Evolutionary conservation across 2,888 invertebrate genomes (phyloP).

Genomic region (Bombylius major): DNA sequence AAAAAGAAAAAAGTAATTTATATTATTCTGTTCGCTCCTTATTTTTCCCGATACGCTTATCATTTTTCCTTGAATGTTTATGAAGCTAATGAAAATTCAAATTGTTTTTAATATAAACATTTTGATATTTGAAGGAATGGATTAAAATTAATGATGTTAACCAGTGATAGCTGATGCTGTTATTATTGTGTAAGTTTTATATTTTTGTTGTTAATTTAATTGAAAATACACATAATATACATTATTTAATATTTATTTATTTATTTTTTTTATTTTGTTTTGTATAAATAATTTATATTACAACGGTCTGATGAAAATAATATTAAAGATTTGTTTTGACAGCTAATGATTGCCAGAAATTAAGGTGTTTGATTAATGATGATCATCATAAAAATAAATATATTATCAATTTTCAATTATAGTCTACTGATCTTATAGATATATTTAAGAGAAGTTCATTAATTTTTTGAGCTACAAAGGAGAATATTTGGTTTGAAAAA

Average conservation of each 20-base stretch:
- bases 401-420: background rate
- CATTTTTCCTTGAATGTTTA: too few species aligned
- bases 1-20: background rate
- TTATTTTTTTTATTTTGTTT: too few species aligned
- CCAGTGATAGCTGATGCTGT: slow-evolving; percentile 6
- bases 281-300: slow-evolving; percentile 19
- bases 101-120: slow-evolving; percentile 12
- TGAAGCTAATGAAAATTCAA: background rate
- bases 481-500: too few species aligned
- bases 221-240: too few species aligned
- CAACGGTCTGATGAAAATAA: slow-evolving; percentile 30
- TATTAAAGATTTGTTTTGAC: slow-evolving; percentile 34
- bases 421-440: too few species aligned
- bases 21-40: background rate
- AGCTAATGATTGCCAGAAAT: slow-evolving; percentile 19
- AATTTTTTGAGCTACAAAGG: too few species aligned
- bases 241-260: too few species aligned
- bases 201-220: background rate
- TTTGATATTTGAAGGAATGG: background rate
- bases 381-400: slow-evolving; percentile 4
- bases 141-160: slow-evolving; percentile 14
- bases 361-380: slow-evolving; percentile 14
- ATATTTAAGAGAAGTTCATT: too few species aligned
- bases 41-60: background rate
- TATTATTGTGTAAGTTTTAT: slow-evolving; percentile 5